phyloP scores from a whole-genome alignment of 2,113 vertebrate species.

The Microtus oregoni region DNA sequence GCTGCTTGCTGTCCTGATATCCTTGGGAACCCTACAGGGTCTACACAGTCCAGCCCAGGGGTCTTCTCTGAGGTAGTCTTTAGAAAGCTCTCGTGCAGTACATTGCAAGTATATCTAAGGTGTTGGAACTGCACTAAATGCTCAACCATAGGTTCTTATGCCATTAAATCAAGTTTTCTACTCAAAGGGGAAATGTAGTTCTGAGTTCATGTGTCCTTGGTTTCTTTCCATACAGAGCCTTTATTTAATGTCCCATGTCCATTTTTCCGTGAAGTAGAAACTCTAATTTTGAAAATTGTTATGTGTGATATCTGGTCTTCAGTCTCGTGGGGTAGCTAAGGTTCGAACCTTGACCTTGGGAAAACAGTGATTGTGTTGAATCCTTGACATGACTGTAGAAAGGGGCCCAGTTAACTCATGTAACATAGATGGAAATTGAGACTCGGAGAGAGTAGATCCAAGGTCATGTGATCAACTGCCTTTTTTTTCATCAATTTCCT shows the following conservation, averaged over 20 bases:
- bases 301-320: neutral
- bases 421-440: neutral
- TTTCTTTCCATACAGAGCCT: neutral
- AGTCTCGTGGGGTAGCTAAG: neutral
- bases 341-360: neutral
- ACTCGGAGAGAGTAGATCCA: neutral
- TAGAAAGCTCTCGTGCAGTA: neutral
- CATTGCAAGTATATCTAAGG: neutral
- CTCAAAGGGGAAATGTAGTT: neutral
- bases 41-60: too few species aligned
- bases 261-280: neutral
- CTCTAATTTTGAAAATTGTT: neutral
- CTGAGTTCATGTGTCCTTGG: accelerated
- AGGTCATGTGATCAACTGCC: neutral
- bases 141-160: neutral
- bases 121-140: neutral
- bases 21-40: neutral
- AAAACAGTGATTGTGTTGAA: neutral
- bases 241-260: neutral
- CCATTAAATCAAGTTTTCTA: neutral
- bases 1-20: accelerated
- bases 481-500: neutral
- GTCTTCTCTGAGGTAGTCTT: neutral
- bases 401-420: neutral
- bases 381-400: neutral